These are phyloP conservation scores for Chondrilla cf. caribensis DNA, from an alignment of 37 sponge, comb jelly and placozoan species.

Conservation along the genomic window DNA sequence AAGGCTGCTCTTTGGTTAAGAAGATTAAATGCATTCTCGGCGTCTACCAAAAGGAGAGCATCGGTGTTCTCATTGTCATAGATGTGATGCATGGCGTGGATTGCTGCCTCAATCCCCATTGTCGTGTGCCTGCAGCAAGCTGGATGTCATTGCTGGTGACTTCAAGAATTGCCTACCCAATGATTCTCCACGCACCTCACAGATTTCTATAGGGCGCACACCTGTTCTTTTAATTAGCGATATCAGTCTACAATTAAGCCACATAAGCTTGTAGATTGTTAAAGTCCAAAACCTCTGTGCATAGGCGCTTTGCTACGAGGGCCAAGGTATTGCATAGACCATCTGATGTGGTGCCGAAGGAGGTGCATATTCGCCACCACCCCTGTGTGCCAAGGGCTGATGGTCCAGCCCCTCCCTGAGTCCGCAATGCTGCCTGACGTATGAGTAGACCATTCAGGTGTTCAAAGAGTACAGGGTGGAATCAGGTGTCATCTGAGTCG, in stretches of 20 bases:
- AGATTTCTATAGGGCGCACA: neutral
- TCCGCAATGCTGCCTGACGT: neutral
- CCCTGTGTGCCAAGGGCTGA: neutral
- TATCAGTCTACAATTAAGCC: neutral
- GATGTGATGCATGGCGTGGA: neutral
- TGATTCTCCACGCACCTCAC: neutral
- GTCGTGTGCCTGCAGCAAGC: neutral
- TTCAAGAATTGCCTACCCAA: neutral
- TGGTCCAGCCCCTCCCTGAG: constrained; percentile 8
- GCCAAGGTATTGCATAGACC: neutral
- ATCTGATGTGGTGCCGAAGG: neutral
- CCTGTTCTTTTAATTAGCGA: neutral
- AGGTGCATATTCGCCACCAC: neutral
- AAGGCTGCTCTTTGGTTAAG: constrained; percentile 2
- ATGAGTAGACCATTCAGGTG: neutral
- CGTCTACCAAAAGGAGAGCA: neutral
- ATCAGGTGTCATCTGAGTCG: neutral
- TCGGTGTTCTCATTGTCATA: neutral
- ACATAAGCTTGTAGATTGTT: neutral
- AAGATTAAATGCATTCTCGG: neutral
- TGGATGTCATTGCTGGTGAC: neutral
- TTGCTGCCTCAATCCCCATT: neutral
- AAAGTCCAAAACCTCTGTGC: neutral
- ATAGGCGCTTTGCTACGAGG: neutral
- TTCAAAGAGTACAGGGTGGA: constrained; percentile 20